Percentiles rank a stretch among this genome's conserved stretches.
Conservation (phyloP, 1,140 invertebrate genomes). For the Calliphora vicina region DNA sequence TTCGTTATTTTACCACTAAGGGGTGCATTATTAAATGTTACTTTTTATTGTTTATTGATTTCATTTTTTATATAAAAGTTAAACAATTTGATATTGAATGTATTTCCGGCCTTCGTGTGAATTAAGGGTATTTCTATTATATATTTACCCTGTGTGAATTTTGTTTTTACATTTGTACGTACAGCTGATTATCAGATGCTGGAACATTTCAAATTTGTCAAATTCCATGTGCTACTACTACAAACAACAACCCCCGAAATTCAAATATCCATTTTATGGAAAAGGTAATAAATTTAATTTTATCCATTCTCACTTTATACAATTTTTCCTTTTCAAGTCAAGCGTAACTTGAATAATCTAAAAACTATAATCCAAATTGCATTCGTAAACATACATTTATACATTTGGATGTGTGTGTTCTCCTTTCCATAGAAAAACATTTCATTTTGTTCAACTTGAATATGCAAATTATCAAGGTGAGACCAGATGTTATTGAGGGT, state of each 20-base stretch:
- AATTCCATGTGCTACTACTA: not conserved
- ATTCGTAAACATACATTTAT: not conserved
- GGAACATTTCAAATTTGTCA: slow-evolving; percentile 20
- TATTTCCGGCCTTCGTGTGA: slow-evolving; percentile 18
- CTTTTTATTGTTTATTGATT: slow-evolving; percentile 15
- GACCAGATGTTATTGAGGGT: slow-evolving; percentile 4
- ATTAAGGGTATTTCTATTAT: not conserved
- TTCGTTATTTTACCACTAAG: slow-evolving; percentile 2
- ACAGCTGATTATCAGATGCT: slow-evolving; percentile 19
- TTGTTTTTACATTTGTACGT: not conserved
- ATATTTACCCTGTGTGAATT: not conserved
- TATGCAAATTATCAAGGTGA: slow-evolving; percentile 23
- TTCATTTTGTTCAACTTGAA: not conserved
- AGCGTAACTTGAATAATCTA: not conserved
- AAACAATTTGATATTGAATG: slow-evolving; percentile 5
- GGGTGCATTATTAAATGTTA: slow-evolving; percentile 16
- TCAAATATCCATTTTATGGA: not conserved
- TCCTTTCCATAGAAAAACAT: not conserved
- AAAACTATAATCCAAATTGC: slow-evolving; percentile 12
- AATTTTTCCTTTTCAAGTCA: slow-evolving; percentile 11
- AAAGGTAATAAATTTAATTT: slow-evolving; percentile 17
- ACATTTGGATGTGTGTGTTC: no score
- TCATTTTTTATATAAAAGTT: not conserved
- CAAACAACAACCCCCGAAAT: not conserved
- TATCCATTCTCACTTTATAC: slow-evolving; percentile 19